Evolutionary conservation across 2,797 vertebrate genomes (phyloP), one percentile per base, ranked within the genome.

Genomic region (Epinephelus coioides): DNA sequence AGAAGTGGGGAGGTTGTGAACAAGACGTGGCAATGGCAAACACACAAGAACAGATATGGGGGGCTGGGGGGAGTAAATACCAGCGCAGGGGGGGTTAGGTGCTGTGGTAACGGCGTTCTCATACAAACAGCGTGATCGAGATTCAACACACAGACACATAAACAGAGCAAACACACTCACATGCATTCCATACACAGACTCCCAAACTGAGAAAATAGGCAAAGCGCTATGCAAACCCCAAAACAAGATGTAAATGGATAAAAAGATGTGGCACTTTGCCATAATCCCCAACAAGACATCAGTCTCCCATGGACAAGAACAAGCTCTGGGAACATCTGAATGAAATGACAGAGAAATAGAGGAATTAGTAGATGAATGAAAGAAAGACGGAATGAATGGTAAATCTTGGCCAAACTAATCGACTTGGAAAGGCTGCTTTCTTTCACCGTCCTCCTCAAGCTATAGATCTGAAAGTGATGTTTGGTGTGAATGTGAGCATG

Each of bases 241-340:
- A 86, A 90, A 76, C 73, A 87, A 93, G 83, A 89, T 84, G 79
- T 83, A 85, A 90, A 90, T 59, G 85, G 75, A 77, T 72, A 83
- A 82, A 90, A 79, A 90, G 80, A 82, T 56, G 74, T 94, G 91
- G 90, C 91, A 70, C 55, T 40, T 73, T 86, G 90, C 91, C 94
- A 92, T 87, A 86, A 91, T 90, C 81, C 80, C 64, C 84, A 90
- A 86, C 85, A 92, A 90, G 86, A 92, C 86, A 87, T 88, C 86
- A 90, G 76, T 78, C 82, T 88, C 85, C 70, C 72, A 87, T 64
- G 74, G 71, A 81, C 81, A 87, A 60, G 47, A 82, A 85, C 81
- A 86, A 86, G 79, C 73, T 87, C 80, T 87, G 92, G 84, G 91
- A 88, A 88, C 71, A 85, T 85, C 62, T 81, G 71, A 88, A 85